A percentile compares a stretch with the other conserved stretches of the same genome.
Evolutionary conservation across 2,113 vertebrate genomes (phyloP).

Genomic region (Haplochromis vanheusdeni): DNA sequence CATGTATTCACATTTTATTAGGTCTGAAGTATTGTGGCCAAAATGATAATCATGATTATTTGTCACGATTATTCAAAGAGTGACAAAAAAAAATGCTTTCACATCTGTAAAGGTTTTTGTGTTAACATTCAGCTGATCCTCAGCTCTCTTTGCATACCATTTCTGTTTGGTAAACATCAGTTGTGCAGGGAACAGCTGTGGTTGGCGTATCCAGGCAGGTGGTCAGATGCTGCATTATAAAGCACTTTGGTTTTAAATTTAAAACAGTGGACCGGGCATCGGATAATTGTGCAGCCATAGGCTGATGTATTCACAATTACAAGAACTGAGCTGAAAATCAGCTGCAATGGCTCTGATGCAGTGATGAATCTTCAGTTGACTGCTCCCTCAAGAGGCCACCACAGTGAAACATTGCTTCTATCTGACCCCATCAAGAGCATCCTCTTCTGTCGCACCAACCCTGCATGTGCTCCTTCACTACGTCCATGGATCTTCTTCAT

Average conservation of each 20-base stretch:
- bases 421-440: neutral
- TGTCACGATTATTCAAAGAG: neutral
- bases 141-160: neutral
- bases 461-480: neutral
- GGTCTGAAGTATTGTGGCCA: neutral
- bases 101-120: neutral
- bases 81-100: neutral
- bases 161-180: neutral
- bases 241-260: neutral
- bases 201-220: neutral
- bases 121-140: neutral
- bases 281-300: neutral
- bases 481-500: neutral
- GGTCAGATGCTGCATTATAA: neutral
- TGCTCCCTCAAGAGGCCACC: neutral
- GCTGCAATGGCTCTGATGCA: neutral
- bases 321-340: neutral
- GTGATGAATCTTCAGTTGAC: neutral
- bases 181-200: neutral
- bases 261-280: neutral
- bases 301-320: neutral
- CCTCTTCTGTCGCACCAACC: neutral
- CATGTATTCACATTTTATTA: neutral
- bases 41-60: neutral
- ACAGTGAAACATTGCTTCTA: neutral